These are phyloP conservation scores for Eupithecia abbreviata DNA, from an alignment of 2,888 invertebrate species.

Conservation along the genomic window DNA sequence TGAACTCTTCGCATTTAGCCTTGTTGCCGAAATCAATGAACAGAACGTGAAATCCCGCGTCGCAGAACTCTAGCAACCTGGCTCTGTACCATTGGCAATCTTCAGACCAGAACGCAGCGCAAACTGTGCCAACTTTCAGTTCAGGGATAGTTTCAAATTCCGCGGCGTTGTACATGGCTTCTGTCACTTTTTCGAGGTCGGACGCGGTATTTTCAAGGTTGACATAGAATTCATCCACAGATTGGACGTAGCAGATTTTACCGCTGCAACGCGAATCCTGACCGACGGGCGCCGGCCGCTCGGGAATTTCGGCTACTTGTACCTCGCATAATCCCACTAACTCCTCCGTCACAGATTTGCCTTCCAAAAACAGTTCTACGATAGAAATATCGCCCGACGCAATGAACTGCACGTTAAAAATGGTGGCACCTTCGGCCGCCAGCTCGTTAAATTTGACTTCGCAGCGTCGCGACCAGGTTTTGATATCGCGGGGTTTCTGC, in stretches of 20 bases:
- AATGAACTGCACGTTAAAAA: conserved; percentile 87
- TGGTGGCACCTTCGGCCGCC: conserved; percentile 87
- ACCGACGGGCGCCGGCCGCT: conserved; percentile 72
- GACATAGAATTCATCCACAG: conserved; percentile 89
- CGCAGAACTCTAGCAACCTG: conserved; percentile 84
- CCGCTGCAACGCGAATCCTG: conserved; percentile 80
- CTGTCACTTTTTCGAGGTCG: conserved; percentile 85
- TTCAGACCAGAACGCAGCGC: conserved; percentile 86
- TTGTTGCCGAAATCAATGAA: conserved; percentile 89
- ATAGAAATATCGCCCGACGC: conserved; percentile 86
- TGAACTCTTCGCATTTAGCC: conserved; percentile 84
- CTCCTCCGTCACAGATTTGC: conserved; percentile 85
- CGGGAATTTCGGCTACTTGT: conserved; percentile 55
- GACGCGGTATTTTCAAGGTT: conserved; percentile 84
- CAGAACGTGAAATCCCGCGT: conserved; percentile 82
- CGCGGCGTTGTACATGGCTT: conserved; percentile 79
- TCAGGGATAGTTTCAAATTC: conserved; percentile 80
- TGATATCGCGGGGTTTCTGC: conserved; percentile 82
- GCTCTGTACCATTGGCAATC: conserved; percentile 88
- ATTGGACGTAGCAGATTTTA: conserved; percentile 87
- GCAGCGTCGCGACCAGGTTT: conserved; percentile 86
- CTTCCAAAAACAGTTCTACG: conserved; percentile 85
- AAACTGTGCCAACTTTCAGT: conserved; percentile 84
- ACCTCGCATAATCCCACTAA: conserved; percentile 82
- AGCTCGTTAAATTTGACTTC: conserved; percentile 87